phyloP scores from a whole-genome alignment of 2,113 vertebrate species.

The Cnemophilus loriae region DNA sequence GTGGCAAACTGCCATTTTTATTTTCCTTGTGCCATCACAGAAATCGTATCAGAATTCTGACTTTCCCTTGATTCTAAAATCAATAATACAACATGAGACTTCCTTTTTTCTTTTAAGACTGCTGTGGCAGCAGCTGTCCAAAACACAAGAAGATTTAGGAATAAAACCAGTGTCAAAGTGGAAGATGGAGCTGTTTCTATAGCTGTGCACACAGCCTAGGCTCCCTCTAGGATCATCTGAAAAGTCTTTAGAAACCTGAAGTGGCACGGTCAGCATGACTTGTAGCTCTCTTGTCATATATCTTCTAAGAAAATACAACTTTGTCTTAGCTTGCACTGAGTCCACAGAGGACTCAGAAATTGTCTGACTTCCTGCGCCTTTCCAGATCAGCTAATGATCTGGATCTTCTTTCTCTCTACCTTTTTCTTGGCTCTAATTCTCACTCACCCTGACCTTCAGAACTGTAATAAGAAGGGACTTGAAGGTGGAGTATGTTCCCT shows the following conservation, averaged over 20 bases:
- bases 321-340: neutral
- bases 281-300: neutral
- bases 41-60: neutral
- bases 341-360: neutral
- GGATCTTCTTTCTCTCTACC: neutral
- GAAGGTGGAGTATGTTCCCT: neutral
- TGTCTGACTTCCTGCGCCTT: neutral
- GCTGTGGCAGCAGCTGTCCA: neutral
- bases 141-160: neutral
- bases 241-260: neutral
- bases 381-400: neutral
- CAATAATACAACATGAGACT: neutral
- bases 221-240: neutral
- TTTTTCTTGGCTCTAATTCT: neutral
- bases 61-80: neutral
- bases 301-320: neutral
- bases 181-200: neutral
- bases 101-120: neutral
- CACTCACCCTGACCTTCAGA: neutral
- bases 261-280: neutral
- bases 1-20: neutral
- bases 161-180: neutral
- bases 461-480: neutral
- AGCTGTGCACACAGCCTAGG: neutral
- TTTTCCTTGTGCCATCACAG: neutral